Conservation (phyloP, 1,140 invertebrate species). For the Rhyacophila brunnea region DNA sequence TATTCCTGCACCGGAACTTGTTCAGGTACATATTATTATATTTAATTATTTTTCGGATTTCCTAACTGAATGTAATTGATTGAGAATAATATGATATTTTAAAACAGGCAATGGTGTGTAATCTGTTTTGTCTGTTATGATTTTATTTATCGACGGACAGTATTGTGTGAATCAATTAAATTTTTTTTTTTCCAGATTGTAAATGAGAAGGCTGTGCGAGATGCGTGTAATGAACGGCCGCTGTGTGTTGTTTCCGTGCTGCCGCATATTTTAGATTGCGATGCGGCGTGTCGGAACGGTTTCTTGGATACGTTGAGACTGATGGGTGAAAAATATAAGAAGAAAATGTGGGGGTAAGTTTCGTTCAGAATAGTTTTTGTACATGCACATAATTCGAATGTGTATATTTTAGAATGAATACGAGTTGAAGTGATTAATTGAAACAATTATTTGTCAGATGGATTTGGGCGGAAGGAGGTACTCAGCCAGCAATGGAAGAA, state of each 20-base stretch:
- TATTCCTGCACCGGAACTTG: conserved; percentile 86
- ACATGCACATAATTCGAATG: no score
- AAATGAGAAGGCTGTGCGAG: conserved; percentile 64
- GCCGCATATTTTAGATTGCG: conserved; percentile 97
- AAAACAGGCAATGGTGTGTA: neutral
- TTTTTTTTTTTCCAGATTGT: conserved; percentile 50
- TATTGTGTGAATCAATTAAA: neutral
- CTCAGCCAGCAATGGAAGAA: conserved; percentile 82
- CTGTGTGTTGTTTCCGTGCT: conserved; percentile 92
- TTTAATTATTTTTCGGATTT: no score
- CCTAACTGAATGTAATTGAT: no score
- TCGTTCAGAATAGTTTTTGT: no score
- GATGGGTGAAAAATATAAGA: conserved; percentile 91
- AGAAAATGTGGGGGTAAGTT: conserved; percentile 91
- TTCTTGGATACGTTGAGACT: conserved; percentile 77
- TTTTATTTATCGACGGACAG: neutral
- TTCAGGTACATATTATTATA: no score
- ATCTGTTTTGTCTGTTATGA: conserved; percentile 6
- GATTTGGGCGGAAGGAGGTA: conserved; percentile 91
- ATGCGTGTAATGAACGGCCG: conserved; percentile 79
- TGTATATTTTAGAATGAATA: no score
- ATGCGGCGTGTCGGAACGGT: conserved; percentile 88
- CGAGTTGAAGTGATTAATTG: no score
- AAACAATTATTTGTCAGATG: conserved; percentile 63
- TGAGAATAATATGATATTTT: neutral